Evolutionary conservation across 2,113 vertebrate species (phyloP).

Genomic region (Atractosteus spatula): DNA sequence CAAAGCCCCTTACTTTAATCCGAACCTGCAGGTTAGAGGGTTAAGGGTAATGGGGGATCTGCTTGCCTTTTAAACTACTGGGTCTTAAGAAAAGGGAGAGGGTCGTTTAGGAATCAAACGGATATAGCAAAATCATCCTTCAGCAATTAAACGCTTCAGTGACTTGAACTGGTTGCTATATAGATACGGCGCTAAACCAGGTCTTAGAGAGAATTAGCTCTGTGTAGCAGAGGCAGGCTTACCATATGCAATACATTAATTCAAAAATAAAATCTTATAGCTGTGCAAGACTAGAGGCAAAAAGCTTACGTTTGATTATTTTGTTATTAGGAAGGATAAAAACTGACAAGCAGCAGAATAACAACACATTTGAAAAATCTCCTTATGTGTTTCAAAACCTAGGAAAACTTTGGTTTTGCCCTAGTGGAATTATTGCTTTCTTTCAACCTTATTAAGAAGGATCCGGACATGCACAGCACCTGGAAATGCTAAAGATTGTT

Average conservation of each 20-base stretch:
- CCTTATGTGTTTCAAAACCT: not conserved
- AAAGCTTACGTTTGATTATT: not conserved
- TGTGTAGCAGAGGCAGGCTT: constrained; percentile 1
- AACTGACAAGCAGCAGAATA: not conserved
- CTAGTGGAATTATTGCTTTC: not conserved
- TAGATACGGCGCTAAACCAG: not conserved
- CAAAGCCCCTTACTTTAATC: not conserved
- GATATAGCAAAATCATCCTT: not conserved
- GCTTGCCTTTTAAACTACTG: not conserved
- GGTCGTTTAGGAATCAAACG: not conserved
- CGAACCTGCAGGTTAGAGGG: not conserved
- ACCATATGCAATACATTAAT: not conserved
- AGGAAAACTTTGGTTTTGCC: not conserved
- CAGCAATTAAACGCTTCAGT: not conserved
- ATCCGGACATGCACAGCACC: not conserved
- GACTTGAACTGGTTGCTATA: not conserved
- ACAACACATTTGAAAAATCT: not conserved
- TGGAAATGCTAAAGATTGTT: not conserved
- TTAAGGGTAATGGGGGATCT: not conserved
- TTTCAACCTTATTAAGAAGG: not conserved
- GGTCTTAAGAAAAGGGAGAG: not conserved
- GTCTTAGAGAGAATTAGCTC: not conserved
- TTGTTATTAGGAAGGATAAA: not conserved
- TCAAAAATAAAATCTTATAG: not conserved
- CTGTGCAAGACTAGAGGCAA: not conserved